Base-by-base conservation (phyloP, 2,797 vertebrate genomes). In the Hippopotamyrus pictus region DNA sequence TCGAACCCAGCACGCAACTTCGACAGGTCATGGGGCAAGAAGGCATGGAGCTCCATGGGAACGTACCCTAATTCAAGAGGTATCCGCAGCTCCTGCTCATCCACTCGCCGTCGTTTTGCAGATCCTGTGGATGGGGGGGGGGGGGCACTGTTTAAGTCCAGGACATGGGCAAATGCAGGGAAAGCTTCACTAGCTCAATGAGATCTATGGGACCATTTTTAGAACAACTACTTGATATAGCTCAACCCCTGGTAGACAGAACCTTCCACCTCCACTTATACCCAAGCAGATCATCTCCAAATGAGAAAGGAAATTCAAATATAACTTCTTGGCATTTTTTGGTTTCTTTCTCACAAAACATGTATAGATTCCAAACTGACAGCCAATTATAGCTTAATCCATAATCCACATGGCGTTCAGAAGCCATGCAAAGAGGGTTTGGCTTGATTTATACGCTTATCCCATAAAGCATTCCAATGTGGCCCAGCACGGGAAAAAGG, bases 31-130 rank as follows among this genome's bases (percentile, higher is more conserved):
- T 41, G 14, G 44, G 8, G 44, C 76, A 19, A 46, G 9, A 6
- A 14, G 11, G 12, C 4, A 25, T 14, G 69, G 57, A 53, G 5
- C 17, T 50, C 62, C 22, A 11, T 0, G 11, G 19, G 5, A 51
- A 91, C 97, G 87, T 95, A 99, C 98, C 98, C 98, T 14, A 97
- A 97, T 90, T 98, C 96, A 0, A 99, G 96, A 93, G 98, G 98
- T 91, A 97, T 93, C 88, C 93, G 95, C 57, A 99, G 94, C 87
- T 97, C 96, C 86, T 93, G 94, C 88, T 99, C 98, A 92, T 99
- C 97, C 1, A 98, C 95, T 95, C 97, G 96, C 94, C 96, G 96
- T 92, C 97, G 96, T 94, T 96, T 98, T 44, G 95, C 95, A 92
- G 96, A 94, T 92, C 96, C 97, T 97, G 87, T 62, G 90, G 87